These are phyloP conservation scores for Seriola quinqueradiata DNA, from an alignment of 2,113 vertebrate species.

Conservation along the genomic window DNA sequence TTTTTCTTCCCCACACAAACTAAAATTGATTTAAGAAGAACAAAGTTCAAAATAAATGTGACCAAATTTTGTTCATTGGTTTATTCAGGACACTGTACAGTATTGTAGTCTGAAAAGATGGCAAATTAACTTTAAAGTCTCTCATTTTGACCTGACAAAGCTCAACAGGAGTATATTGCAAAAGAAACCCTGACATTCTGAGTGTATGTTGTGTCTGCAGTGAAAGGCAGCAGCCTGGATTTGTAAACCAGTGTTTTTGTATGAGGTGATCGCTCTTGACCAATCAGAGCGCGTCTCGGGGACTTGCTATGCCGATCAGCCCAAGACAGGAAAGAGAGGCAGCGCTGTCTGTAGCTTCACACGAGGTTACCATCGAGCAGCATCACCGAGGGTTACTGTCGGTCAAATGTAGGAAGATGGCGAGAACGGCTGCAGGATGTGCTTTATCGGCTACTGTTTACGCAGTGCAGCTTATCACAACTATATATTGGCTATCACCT, in stretches of 20 bases:
- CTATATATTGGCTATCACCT: not conserved
- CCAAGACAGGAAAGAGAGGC: constrained; percentile 69
- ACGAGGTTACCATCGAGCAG: constrained; percentile 90
- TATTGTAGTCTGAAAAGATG: not conserved
- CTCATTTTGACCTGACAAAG: not conserved
- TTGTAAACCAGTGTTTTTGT: constrained; percentile 82
- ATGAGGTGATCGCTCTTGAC: constrained; percentile 94
- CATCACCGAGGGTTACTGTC: constrained; percentile 75
- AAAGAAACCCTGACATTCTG: not conserved
- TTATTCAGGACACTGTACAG: not conserved
- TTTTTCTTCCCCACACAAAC: not conserved
- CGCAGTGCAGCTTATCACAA: not conserved
- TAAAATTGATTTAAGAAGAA: not conserved
- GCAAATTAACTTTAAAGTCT: not conserved
- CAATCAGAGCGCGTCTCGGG: constrained; percentile 88
- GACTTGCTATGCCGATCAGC: constrained; percentile 78
- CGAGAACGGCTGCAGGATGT: not conserved
- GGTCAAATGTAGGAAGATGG: constrained; percentile 68
- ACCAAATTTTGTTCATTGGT: not conserved
- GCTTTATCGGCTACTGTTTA: not conserved
- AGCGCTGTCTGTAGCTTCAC: constrained; percentile 61
- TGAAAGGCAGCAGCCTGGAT: constrained; percentile 49
- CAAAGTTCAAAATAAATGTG: not conserved
- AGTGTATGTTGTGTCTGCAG: constrained; percentile 41
- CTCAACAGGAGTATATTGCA: not conserved